Percentiles rank a stretch among this genome's conserved stretches.
Evolutionary conservation across 2,888 invertebrate species (phyloP).

Genomic region (Aspidiotus destructor): DNA sequence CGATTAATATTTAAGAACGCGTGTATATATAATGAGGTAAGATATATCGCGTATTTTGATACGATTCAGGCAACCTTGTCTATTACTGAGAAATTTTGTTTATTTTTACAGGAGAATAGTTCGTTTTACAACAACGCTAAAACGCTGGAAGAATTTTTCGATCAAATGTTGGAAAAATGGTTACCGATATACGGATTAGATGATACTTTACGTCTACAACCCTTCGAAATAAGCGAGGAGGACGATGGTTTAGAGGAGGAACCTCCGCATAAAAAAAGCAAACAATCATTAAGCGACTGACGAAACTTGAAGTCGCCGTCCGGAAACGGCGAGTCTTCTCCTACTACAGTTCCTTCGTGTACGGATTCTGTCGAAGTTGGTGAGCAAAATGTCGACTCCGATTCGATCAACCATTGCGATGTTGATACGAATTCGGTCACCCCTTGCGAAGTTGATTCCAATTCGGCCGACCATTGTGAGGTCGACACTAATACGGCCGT

Average conservation of each 20-base stretch:
- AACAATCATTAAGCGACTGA: constrained; percentile 46
- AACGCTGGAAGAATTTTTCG: constrained; percentile 75
- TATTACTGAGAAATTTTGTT: neutral
- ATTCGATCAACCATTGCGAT: too few species aligned
- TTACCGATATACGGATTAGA: constrained; percentile 57
- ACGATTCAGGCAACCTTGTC: neutral
- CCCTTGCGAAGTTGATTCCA: neutral
- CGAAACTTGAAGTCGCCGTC: constrained; percentile 25
- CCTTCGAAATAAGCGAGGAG: constrained; percentile 38
- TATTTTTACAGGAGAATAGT: constrained; percentile 41
- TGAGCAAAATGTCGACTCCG: too few species aligned
- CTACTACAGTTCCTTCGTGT: too few species aligned
- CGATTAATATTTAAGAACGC: constrained; percentile 82
- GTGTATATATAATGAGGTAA: constrained; percentile 44
- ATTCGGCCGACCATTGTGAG: too few species aligned
- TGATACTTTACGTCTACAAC: constrained; percentile 42
- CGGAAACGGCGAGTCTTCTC: constrained; percentile 14
- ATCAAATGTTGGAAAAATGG: constrained; percentile 69
- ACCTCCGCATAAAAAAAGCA: constrained; percentile 48
- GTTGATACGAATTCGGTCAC: neutral
- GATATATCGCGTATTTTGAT: neutral
- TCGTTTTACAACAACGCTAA: constrained; percentile 68
- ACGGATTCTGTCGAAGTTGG: too few species aligned
- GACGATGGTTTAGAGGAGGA: constrained; percentile 40
- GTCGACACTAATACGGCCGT: too few species aligned